Base-by-base conservation (phyloP, 2,888 invertebrate species). In the Homarus gammarus region DNA sequence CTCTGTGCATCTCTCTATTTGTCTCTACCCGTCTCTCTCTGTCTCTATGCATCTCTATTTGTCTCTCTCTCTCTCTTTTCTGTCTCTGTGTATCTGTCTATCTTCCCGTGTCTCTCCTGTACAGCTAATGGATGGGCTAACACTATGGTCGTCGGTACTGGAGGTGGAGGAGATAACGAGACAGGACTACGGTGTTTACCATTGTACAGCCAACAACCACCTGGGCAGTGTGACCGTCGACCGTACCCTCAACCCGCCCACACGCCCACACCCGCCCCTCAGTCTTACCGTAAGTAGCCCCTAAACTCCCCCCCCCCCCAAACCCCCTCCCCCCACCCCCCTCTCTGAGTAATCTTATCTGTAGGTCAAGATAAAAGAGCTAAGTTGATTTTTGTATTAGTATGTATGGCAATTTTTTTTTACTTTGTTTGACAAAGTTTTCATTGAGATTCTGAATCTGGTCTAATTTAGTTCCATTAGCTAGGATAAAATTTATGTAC, bases 141-240 rank as follows among this genome's bases (percentile, higher is more conserved):
- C 86, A 31, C 40, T 79, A 49, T 97, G 97, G 93, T 97, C 97
- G 93, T 97, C 98, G 12, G 95, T 96, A 6, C 95, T 99, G 44
- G 95, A 96, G 83, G 96, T 99, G 84, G 96, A 96, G 91, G 96
- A 97, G 93, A 97, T 99, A 38, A 96, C 96, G 0, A 95, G 96
- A 0, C 95, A 96, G 0, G 99, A 99, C 94, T 99, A 99, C 93
- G 99, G 98, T 0, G 95, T 95, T 44, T 99, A 99, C 93, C 96
- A 97, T 93, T 99, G 99, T 93, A 96, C 96, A 0, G 98, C 98
- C 0, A 95, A 96, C 91, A 99, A 99, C 93, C 96, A 96, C 85
- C 94, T 98, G 92, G 98, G 98, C 0, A 96, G 96, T 93, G 96
- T 96, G 33, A 96, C 96, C 0, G 96, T 96, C 83, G 96, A 96